Conservation (phyloP, 2,888 invertebrate species). For the Drosophila nr. medialis region DNA sequence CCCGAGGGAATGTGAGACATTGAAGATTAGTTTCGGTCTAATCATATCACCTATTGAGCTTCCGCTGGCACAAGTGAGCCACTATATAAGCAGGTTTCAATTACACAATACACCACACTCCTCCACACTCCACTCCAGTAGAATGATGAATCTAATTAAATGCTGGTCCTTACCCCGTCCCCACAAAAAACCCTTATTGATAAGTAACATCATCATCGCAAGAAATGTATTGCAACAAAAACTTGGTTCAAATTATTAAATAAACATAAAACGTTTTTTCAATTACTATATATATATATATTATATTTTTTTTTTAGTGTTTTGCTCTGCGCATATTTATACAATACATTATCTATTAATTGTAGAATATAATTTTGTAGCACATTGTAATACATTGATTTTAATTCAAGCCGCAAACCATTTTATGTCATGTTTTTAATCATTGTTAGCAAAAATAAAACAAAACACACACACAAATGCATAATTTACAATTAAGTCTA, state of each 20-base stretch:
- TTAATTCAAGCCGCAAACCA: conserved; percentile 62
- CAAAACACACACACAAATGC: conserved; percentile 48
- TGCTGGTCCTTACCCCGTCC: conserved; percentile 24
- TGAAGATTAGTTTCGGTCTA: conserved; percentile 1
- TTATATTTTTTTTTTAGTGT: conserved; percentile 37
- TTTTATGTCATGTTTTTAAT: conserved; percentile 44
- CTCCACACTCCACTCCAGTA: conserved; percentile 19
- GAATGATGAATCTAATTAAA: conserved; percentile 37
- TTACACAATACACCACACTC: conserved; percentile 35
- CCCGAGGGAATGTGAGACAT: conserved; percentile 28
- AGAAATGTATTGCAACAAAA: conserved; percentile 48
- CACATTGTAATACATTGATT: conserved; percentile 52
- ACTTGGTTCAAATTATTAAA: conserved; percentile 56
- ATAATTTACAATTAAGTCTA: conserved; percentile 73
- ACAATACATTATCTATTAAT: conserved; percentile 60
- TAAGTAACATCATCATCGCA: conserved; percentile 39
- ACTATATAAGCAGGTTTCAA: conserved; percentile 64
- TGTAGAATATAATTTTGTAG: conserved; percentile 63
- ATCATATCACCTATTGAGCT: conserved; percentile 40
- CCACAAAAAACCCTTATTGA: conserved; percentile 7
- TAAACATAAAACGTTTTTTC: conserved; percentile 39
- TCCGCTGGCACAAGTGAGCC: conserved; percentile 42
- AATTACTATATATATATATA: conserved; percentile 30
- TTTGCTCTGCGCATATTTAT: conserved; percentile 66
- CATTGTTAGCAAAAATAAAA: conserved; percentile 54